Evolutionary conservation across 2,113 vertebrate genomes (phyloP).

Genomic region (Isichthys henryi): DNA sequence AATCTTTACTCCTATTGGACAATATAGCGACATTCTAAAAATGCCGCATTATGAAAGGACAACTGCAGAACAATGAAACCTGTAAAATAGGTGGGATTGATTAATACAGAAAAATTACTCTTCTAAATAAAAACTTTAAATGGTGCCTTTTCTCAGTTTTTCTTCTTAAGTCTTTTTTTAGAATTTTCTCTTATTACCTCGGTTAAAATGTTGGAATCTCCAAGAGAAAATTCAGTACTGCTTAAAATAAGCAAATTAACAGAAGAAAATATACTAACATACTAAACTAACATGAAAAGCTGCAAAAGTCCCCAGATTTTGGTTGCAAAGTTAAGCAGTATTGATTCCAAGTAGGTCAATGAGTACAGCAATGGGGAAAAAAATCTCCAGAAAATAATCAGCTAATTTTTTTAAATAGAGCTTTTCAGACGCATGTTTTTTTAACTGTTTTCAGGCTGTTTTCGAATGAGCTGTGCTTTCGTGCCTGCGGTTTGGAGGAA

Average conservation of each 20-base stretch:
- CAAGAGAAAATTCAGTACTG: neutral
- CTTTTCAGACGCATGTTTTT: neutral
- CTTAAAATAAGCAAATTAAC: neutral
- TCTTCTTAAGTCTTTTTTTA: neutral
- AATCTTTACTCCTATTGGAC: neutral
- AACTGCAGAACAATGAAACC: neutral
- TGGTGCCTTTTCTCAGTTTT: neutral
- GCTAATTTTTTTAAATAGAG: neutral
- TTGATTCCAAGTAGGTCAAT: neutral
- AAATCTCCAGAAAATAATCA: neutral
- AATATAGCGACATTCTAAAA: neutral
- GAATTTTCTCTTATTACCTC: neutral
- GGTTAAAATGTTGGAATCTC: neutral
- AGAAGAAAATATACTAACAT: neutral
- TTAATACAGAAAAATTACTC: neutral
- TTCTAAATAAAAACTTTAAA: neutral
- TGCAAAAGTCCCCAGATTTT: neutral
- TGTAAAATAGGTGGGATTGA: neutral
- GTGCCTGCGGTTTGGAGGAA: conserved; percentile 3
- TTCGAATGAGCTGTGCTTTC: neutral
- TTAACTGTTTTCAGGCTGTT: neutral
- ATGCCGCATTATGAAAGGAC: neutral
- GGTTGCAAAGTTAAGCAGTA: neutral
- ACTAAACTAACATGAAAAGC: neutral
- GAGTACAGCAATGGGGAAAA: neutral